Base-by-base conservation (phyloP, 2,888 invertebrate genomes). In the Zelleria hepariella region DNA sequence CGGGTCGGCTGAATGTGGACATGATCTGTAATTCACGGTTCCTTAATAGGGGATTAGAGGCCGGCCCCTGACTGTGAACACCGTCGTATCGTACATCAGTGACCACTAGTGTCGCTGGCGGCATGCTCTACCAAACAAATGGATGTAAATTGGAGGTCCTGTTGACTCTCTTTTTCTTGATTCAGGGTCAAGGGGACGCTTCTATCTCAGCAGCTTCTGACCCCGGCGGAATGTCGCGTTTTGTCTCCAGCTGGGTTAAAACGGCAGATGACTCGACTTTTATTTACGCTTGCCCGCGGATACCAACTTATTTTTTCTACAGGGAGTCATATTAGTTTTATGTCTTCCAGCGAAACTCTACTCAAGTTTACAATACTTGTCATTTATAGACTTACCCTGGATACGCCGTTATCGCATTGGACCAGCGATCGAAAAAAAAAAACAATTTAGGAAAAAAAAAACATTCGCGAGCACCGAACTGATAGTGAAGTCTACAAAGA, bases 1-100 rank as follows among this genome's bases (percentile, higher is more conserved):
- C 69, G 68, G 67, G 71, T 64, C 62, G 66, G 67, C 62, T 67
- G 67, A 65, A 66, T 68, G 67, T 65, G 65, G 62, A 64, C 63
- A 68, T 66, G 55, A 59, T 59, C 59, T 23, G 58, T 58, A 52
- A 59, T 59, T 59, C 59, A 57, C 51, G 59, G 59, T 25, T 21
- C 53, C 58, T 58, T 57, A 48, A 52, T 60, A 53, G 54, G 23
- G 52, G 42, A 61, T 26, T 58, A 58, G 51, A 25, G 27, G 18
- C 20, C 32, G 32, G 32, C 32, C 32, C 32, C 53, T n/a, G 27
- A 51, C 32, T 42, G 32, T 42, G 32, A 42, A 42, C 15, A 42
- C 15, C 15, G 15, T 15, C 32, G 32, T 15, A 42, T 15, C 32
- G 15, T 42, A 15, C 32, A 42, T 42, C 32, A 42, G 32, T 15